Evolutionary conservation across 2,113 vertebrate species (phyloP).

Genomic region (Gymnocephalus cernua): DNA sequence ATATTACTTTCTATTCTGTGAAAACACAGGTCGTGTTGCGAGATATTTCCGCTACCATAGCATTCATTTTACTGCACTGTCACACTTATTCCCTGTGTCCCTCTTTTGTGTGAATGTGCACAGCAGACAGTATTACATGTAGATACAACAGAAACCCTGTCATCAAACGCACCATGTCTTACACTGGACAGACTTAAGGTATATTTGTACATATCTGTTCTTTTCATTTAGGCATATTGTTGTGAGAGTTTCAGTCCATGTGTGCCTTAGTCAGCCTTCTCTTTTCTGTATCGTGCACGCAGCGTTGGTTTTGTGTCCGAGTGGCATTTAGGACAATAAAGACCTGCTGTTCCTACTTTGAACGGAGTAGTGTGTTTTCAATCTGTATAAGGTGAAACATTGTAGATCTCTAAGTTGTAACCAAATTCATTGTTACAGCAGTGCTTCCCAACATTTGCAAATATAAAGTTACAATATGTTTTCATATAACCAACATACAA

Average conservation of each 20-base stretch:
- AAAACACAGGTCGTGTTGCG: background rate
- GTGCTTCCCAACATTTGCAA: background rate
- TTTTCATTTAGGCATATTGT: slow-evolving; percentile 25
- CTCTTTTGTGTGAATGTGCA: background rate
- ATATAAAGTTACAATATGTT: background rate
- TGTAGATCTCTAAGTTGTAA: background rate
- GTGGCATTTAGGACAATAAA: slow-evolving; percentile 63
- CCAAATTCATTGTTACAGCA: background rate
- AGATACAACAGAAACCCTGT: background rate
- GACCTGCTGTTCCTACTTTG: slow-evolving; percentile 45
- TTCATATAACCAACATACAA: background rate
- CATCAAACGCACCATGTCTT: slow-evolving; percentile 12
- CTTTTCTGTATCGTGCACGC: slow-evolving; percentile 36
- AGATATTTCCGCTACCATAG: background rate
- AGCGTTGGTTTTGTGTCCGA: slow-evolving; percentile 57
- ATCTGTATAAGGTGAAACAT: background rate
- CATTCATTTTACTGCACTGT: background rate
- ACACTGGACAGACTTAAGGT: slow-evolving; percentile 56
- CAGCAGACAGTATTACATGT: slow-evolving; percentile 15
- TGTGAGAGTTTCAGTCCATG: slow-evolving; percentile 56
- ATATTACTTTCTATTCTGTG: slow-evolving; percentile 2
- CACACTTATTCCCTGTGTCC: background rate
- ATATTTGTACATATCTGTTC: slow-evolving; percentile 56
- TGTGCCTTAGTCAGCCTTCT: slow-evolving; percentile 69
- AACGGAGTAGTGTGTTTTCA: background rate